Base-by-base conservation (phyloP, 2,888 invertebrate species). In the Stenoptilia bipunctidactyla region DNA sequence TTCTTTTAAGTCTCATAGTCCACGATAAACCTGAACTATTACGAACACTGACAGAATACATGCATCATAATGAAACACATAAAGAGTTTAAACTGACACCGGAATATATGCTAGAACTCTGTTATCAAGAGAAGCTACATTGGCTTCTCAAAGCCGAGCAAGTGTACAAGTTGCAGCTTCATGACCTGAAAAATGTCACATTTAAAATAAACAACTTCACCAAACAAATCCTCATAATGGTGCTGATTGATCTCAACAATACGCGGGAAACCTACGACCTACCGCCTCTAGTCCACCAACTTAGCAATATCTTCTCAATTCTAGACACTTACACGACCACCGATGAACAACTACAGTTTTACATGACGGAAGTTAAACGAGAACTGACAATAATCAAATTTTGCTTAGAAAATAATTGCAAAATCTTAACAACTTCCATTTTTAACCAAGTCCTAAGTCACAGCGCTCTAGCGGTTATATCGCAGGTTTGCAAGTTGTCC, bases 161-260 rank as follows among this genome's bases (percentile, higher is more conserved):
- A 50, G 70, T 83, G 20, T 76, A 77, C 47, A 75, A 77, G 51
- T 61, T 74, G 37, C 77, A 83, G 45, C 54, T 83, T 1, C 72
- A 76, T 51, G 77, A 80, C 41, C 71, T 79, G 65, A 82, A 79
- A 49, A 82, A 66, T 61, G 75, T 76, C 1, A 76, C 75, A 45
- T 84, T 77, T 46, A 80, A 80, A 58, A 83, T 83, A 2, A 82
- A 84, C 50, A 77, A 77, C 47, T 80, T 84, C 43, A 79, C 79
- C 1, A 83, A 82, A 57, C 84, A 84, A 59, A 74, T 85, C 42
- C 68, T 83, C 13, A 77, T 84, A 37, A 76, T 85, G 71, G 75
- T 82, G 41, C 67, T 85, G 1, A 82, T 85, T 45, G 83, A 83
- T 47, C 58, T 84, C 6, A 82, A 84, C 1, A 85, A 83, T 49